Conservation (phyloP, 1,140 invertebrate genomes). For the Schlechtendalia chinensis region DNA sequence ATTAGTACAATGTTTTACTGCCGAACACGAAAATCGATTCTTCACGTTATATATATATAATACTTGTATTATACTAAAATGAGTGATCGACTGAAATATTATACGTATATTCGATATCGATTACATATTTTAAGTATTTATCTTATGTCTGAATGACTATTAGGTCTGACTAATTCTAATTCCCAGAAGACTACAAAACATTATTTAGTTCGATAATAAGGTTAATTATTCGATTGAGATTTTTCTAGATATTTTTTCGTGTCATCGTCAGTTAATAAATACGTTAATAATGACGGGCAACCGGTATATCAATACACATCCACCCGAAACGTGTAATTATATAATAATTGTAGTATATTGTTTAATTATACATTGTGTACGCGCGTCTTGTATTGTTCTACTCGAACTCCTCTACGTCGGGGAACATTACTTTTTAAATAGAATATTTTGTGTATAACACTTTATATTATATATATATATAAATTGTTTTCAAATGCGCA, state of each 20-base stretch:
- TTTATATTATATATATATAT: background rate
- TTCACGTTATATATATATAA: too few relatives aligned
- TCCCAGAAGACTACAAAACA: background rate
- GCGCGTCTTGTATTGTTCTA: background rate
- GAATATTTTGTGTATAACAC: background rate
- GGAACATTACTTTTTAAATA: background rate
- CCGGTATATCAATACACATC: background rate
- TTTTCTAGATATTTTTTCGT: background rate
- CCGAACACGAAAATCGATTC: too few relatives aligned
- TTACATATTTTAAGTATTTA: too few relatives aligned
- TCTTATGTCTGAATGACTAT: too few relatives aligned
- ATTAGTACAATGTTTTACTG: too few relatives aligned
- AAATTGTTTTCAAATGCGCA: background rate
- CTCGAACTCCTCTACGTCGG: too few relatives aligned
- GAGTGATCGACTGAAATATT: too few relatives aligned
- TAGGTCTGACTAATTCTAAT: background rate
- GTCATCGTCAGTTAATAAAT: background rate
- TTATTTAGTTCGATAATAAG: background rate
- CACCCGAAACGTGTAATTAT: background rate
- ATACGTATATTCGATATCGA: too few relatives aligned
- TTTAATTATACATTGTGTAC: too few relatives aligned
- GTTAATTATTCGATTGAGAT: background rate
- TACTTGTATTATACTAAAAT: too few relatives aligned
- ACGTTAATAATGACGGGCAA: background rate
- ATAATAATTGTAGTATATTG: too few relatives aligned